Percentiles rank a stretch among this genome's conserved stretches.
Conservation (phyloP, 2,797 vertebrate species). For the Pseudochirops corinnae region DNA sequence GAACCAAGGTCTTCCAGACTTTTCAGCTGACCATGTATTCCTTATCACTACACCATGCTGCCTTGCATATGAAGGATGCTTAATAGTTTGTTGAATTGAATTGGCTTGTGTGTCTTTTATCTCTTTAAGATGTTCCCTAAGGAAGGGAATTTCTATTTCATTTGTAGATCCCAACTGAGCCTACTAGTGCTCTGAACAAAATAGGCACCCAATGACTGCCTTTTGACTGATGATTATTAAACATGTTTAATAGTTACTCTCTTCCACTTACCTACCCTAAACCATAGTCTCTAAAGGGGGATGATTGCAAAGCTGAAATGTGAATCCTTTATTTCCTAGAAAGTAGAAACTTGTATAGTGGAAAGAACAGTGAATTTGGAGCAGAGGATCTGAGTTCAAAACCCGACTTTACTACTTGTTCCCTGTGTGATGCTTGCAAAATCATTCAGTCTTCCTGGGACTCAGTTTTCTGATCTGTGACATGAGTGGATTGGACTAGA, state of each 20-base stretch:
- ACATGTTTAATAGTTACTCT: background rate
- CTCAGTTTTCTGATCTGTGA: background rate
- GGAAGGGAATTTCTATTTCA: background rate
- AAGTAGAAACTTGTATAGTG: background rate
- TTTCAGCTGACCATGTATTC: background rate
- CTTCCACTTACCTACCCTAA: background rate
- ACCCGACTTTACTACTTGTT: background rate
- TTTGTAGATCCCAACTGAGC: background rate
- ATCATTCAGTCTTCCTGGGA: background rate
- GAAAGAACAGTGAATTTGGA: background rate
- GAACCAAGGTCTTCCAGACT: background rate
- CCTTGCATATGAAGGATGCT: background rate
- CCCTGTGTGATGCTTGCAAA: background rate
- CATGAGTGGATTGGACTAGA: background rate
- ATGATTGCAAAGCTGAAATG: conserved; percentile 57
- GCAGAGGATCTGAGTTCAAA: background rate
- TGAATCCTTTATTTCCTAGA: conserved; percentile 59
- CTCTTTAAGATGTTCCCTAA: background rate
- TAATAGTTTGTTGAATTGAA: background rate
- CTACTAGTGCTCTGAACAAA: background rate
- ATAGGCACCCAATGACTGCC: background rate
- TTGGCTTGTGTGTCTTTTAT: background rate
- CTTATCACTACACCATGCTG: background rate
- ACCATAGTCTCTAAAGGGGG: conserved; percentile 24
- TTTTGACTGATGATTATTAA: background rate